Conservation (phyloP, 2,113 vertebrate genomes). For the Phoxinus phoxinus region DNA sequence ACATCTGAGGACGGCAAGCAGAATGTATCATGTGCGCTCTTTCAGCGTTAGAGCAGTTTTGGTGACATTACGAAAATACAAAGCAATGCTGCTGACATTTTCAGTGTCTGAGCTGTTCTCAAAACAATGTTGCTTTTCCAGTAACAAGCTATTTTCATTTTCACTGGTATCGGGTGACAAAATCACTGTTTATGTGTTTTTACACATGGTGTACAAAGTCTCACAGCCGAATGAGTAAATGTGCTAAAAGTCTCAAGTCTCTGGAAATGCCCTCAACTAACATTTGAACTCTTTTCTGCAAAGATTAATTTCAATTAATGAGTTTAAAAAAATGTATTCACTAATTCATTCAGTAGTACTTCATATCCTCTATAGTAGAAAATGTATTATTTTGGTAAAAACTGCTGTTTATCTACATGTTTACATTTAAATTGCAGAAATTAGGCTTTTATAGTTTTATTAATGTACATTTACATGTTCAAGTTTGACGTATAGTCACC, state of each 20-base stretch:
- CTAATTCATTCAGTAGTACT: neutral
- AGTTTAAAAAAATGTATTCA: neutral
- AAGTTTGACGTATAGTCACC: neutral
- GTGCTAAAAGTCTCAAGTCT: neutral
- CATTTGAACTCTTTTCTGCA: too few relatives aligned
- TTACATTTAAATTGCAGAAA: neutral
- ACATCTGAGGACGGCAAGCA: neutral
- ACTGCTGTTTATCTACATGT: neutral
- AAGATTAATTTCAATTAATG: neutral
- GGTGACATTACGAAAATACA: neutral
- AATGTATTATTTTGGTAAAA: neutral
- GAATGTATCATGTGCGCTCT: too few relatives aligned
- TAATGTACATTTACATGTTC: neutral
- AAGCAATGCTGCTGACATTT: neutral
- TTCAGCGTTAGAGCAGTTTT: neutral
- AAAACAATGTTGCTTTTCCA: neutral
- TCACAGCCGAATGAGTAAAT: neutral
- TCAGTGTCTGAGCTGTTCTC: neutral
- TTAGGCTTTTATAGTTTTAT: neutral
- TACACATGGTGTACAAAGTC: neutral
- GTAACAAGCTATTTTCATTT: neutral
- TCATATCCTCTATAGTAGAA: neutral
- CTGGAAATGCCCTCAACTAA: neutral
- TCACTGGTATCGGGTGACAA: neutral
- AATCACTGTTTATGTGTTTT: neutral